Base-by-base conservation (phyloP, 2,113 vertebrate genomes). In the Forbesichthys papilliferus region DNA sequence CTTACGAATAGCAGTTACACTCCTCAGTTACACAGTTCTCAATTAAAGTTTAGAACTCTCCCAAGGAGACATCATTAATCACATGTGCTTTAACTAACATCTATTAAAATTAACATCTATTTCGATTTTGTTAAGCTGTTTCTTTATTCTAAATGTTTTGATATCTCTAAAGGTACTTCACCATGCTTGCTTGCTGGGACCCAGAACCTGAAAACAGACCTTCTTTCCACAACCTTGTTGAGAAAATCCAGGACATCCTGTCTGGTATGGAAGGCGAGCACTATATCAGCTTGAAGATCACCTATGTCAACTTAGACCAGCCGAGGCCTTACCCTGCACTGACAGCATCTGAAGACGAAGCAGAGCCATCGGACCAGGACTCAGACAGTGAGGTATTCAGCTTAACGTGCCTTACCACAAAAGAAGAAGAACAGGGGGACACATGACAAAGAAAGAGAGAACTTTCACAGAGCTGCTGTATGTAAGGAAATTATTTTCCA, bases 111-210 rank as follows among this genome's bases (percentile, higher is more conserved):
- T 7, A 5, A 7, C 36, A 42, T 42, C 1, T 42, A 8, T 42
- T 42, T 42, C 1, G 5, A 42, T 42, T 69, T 56, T 14, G 52
- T 66, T 76, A 16, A 54, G 68, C n/a, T 18, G 18, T 52, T 61
- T 54, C 48, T 33, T 11, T 59, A 34, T 59, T 56, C 4, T 12
- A 1, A 5, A 47, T 14, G 11, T 20, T 51, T 16, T 52, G 3
- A 14, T 53, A 11, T n/a, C 5, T n/a, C 3, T 83, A 49, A 84
- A 99, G 98, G 82, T 99, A 94, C 5, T 16, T 66, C 0, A 86
- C 96, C 79, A 96, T 98, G 95, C 86, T 95, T 84, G 89, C 80
- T n/a, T 99, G 97, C 83, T 99, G 98, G 98, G 91, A 91, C 0
- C 93, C 88, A 0, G 92, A 84, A 0, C 95, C 96, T 0, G 93